Evolutionary conservation across 2,113 vertebrate species (phyloP), one percentile per base, ranked within the genome.

Genomic region (Propithecus coquereli): DNA sequence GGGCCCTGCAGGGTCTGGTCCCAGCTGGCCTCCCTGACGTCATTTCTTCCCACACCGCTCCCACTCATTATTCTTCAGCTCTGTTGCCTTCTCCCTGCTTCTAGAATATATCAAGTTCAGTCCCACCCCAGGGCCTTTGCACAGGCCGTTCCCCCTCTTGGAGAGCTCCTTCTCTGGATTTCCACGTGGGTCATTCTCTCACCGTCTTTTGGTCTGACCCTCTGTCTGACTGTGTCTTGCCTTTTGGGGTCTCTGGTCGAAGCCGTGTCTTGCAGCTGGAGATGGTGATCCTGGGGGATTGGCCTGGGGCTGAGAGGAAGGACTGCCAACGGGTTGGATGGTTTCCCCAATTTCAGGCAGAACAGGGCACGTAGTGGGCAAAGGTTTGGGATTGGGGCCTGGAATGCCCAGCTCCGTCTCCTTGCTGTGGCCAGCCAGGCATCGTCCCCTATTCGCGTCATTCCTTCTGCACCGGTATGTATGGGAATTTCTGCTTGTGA

Each of bases 11-110:
- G 61, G 40, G 8, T 59, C 37, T 34, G 25, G 40, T 27, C 43
- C 70, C 25, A 0, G 2, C 71, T 1, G 0, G 8, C 9, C 10
- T 9, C 9, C 25, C 45, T 27, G 3, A 8, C 3, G 3, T 13
- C 57, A 5, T 43, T 57, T 63, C 73, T 80, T 22, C 45, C 30
- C 0, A 1, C 7, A 2, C 8, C 30, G 9, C 11, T 9, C 59
- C 61, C 70, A 0, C 16, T 8, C 7, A 5, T 47, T 30, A 13
- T 16, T 50, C 80, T 47, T 63, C 11, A n/a, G 50, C 23, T 50
- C 70, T 0, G 0, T 3, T 20, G 71, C 40, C 18, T 50, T 79
- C 52, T 77, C 43, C 2, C 52, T 45, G 25, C 63, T 57, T 65
- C 23, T 34, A 66, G 47, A 45, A 0, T 32, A 1, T 40, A 32